Base-by-base conservation (phyloP, 2,797 vertebrate species). In the Gallirallus australis region DNA sequence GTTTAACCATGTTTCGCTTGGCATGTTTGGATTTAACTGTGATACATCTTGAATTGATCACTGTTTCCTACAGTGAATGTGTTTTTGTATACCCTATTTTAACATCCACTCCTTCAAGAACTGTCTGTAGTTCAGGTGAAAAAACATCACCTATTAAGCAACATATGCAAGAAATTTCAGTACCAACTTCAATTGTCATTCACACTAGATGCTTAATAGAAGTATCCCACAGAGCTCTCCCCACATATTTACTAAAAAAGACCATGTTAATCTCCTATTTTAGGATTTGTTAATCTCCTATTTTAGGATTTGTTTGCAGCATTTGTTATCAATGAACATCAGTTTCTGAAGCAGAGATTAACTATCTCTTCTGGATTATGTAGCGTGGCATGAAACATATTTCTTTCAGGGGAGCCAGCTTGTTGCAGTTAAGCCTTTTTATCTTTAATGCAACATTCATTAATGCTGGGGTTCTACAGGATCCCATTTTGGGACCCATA, bases 251-350 rank as follows among this genome's bases (percentile, higher is more conserved):
- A 35, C 77, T 93, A 50, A 94, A 93, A 64, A 92, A 37, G 37
- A 79, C 53, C 25, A n/a, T 78, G 54, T 76, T 92, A 96, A 95
- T 94, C 78, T 91, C 71, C 75, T 95, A 42, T 90, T 97, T 96
- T 90, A 87, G 90, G 69, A 95, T 90, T 79, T 92, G 18, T 85
- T 95, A 96, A 95, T 94, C 78, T 91, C 71, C 75, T 95, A 42
- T 90, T 97, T 96, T 90, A 87, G 90, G 69, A 95, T 90, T 79
- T 92, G 18, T 85, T 95, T 91, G 23, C 69, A 91, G 42, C 23
- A 47, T 71, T 93, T 90, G 73, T 87, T 91, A 86, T 82, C 56
- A 89, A 30, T 39, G 82, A 87, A 60, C 76, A 93, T 78, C 76
- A 42, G 28, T 68, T 89, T 94, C 78, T 94, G 77, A 45, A 93